Evolutionary conservation across 1,140 invertebrate genomes (phyloP), one percentile per base, ranked within the genome.

Genomic region (Cydia strobilella): DNA sequence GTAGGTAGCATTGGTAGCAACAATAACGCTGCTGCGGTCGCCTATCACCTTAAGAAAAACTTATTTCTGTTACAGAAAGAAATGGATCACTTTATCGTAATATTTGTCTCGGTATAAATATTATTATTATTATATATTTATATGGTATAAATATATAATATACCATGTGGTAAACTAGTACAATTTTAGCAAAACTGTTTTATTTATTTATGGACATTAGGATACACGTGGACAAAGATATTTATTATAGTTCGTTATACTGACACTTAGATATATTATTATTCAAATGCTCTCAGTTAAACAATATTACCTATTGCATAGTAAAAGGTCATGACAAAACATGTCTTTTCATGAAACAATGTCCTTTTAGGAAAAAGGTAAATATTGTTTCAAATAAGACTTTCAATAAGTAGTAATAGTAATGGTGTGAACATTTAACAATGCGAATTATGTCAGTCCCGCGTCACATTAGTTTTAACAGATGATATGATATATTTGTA

Each of bases 391-490:
- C 13, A 51, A n/a, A n/a, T n/a, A n/a, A n/a, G n/a, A n/a, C n/a
- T n/a, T n/a, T n/a, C n/a, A n/a, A n/a, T n/a, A n/a, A n/a, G n/a
- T n/a, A n/a, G n/a, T n/a, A n/a, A 59, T 59, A n/a, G 18, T 20
- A 59, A 23, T 59, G 18, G 51, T 1, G 45, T 48, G 15, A 48
- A 25, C 25, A 25, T 42, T 42, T 1, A 59, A 59, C n/a, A 59
- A 20, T n/a, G 18, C n/a, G 5, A 59, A 59, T 59, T 59, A 20
- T 15, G 51, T 59, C 51, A 59, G 3, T 20, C 51, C 51, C n/a
- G 51, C 3, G 51, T 59, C 51, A 59, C 51, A 54, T 54, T 59
- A 59, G 5, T n/a, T 48, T 48, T 48, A n/a, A n/a, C 45, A 48
- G 45, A 48, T 48, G 45, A 48, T 15, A n/a, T 48, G 13, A 31